Evolutionary conservation across 2,888 invertebrate genomes (phyloP), one percentile per base, ranked within the genome.

Genomic region (Caenorhabditis sulstoni): DNA sequence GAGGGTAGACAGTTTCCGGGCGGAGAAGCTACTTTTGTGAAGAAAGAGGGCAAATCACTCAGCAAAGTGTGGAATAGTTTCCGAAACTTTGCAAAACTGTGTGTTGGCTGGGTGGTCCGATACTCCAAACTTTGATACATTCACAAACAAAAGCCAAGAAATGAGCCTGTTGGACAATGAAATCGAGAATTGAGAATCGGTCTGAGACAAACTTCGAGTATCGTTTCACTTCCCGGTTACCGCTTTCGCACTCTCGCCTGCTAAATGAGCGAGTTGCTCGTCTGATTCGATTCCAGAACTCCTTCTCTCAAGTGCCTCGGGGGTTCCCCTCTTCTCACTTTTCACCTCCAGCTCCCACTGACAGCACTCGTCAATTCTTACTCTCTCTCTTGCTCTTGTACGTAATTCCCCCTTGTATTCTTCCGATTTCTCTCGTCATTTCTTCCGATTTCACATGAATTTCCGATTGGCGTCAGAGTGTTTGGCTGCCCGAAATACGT

Each of bases 391-490:
- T 49, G 55, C 29, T 35, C 23, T 16, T 39, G 16, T 18, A 18
- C n/a, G 12, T 62, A 22, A 52, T 45, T 14, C 35, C 61, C 55
- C 41, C 41, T 18, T 55, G n/a, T 23, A 22, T 29, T 22, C 50
- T 8, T 44, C 39, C 53, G 23, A 45, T 29, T 29, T 29, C 29
- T 29, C 29, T 29, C 29, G 29, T 29, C 39, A 45, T 22, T 41
- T 39, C 53, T 61, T 61, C 61, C 66, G 65, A 59, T 74, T 61
- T 66, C 74, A 29, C 29, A 66, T 74, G 65, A 74, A 66, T 74
- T 74, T 74, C 64, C 73, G 73, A 73, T 73, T 73, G 52, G 29
- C 29, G 29, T 29, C 29, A 29, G 29, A 3, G 29, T 29, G 29
- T 29, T 29, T 29, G 29, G 29, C 18, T 22, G 37, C 55, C 20